Percentiles rank a stretch among this genome's conserved stretches.
Evolutionary conservation across 1,140 invertebrate genomes (phyloP).

Genomic region (Triops longicaudatus): DNA sequence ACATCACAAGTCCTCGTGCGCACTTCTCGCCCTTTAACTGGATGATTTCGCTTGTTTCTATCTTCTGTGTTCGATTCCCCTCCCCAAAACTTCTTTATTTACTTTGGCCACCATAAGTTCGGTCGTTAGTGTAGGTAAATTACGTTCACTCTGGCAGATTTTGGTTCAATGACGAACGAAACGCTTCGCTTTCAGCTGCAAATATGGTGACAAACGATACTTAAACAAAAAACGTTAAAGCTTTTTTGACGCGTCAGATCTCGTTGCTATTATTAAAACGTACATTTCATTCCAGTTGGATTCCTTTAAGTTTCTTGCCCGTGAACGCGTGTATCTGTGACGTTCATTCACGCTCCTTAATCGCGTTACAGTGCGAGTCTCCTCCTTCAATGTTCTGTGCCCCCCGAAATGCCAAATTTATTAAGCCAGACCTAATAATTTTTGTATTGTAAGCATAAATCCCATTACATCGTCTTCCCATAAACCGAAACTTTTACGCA

Average conservation of each 20-base stretch:
- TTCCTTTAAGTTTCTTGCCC: neutral
- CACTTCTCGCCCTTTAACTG: neutral
- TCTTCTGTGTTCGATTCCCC: neutral
- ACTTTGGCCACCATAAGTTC: neutral
- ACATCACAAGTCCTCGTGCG: neutral
- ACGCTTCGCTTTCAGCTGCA: neutral
- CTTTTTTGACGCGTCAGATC: neutral
- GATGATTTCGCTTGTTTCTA: neutral
- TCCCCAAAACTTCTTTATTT: neutral
- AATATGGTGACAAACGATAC: neutral
- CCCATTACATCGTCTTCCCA: constrained; percentile 14
- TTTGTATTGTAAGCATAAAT: constrained; percentile 13
- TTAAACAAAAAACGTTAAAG: neutral
- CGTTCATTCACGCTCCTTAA: neutral
- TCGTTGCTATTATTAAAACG: neutral
- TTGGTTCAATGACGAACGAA: neutral
- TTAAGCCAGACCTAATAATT: constrained; percentile 5
- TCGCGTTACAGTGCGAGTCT: neutral
- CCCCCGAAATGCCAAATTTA: neutral
- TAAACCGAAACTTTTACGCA: neutral
- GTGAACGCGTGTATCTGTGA: neutral
- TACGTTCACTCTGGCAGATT: neutral
- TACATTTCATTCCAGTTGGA: neutral
- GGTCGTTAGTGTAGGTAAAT: neutral
- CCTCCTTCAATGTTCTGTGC: neutral